Evolutionary conservation across 2,113 vertebrate genomes (phyloP), one percentile per base, ranked within the genome.

Genomic region (Pelvicachromis taeniatus): DNA sequence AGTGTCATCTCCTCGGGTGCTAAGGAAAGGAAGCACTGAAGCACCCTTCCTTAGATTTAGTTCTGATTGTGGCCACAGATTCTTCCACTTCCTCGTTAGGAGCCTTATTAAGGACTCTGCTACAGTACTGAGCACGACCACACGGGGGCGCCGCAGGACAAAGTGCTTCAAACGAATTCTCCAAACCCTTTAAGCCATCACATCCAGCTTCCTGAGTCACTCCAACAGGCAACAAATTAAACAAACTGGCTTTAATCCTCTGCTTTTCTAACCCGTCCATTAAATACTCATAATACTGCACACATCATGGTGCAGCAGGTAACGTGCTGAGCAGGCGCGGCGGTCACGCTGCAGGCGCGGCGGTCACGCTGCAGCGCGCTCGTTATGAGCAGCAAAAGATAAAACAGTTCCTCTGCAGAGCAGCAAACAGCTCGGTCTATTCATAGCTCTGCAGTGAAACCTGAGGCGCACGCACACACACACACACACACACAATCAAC

Each of bases 391-490:
- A 17, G 33, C 77, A 5, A 63, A 81, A 83, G 65, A 23, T 48
- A 84, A 68, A 40, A 38, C 83, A 7, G 75, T 81, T 77, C 58
- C 42, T 85, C 83, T 77, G 3, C 45, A 79, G 54, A 3, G 50
- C 70, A 77, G 40, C 81, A 83, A 73, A 81, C 26, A 55, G 17
- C 33, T 42, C 38, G 0, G 12, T 75, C 85, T 92, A 92, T 77
- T 85, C 78, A 82, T 89, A 87, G 81, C 61, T 55, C 77, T 8
- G 82, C 58, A 48, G 33, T 89, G 89, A 90, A 92, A 92, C 81
- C 78, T 80, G 89, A 92, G 12, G 61, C 86, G 2, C 31, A 0
- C n/a, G 0, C 9, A 0, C n/a, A 3, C 52, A 1, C 52, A 1
- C 17, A 0, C 48, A 4, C 48, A 38, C 38, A 1, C 2, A 40